Evolutionary conservation across 1,140 invertebrate species (phyloP), one percentile per base, ranked within the genome.

Genomic region (Pseudomyrmex flavicornis): DNA sequence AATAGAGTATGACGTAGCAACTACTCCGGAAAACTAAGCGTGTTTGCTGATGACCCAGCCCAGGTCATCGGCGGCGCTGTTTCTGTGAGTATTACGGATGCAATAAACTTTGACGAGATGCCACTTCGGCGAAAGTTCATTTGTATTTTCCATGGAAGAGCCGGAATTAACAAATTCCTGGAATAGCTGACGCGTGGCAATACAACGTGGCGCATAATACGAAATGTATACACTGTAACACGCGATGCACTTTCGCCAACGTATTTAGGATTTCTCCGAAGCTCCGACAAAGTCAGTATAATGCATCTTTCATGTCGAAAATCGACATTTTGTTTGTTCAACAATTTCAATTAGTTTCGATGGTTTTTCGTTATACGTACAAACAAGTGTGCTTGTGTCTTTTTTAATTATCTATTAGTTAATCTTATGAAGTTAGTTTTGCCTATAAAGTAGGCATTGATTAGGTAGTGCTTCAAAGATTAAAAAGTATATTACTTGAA

Each of bases 191-290:
- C 76, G 20, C 66, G 76, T 56, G 44, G 76, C 65, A 68, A 68
- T 54, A 69, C 75, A 77, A 35, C 66, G 15, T 35, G 54, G 76
- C 76, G 66, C 76, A 80, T 72, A 80, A 80, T 80, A 80, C 76
- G 54, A 80, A 72, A 70, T 20, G 20, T 70, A 35, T 35, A 59
- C 20, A 59, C 48, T 58, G 65, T 59, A 72, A 72, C 76, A 80
- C 76, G 76, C 76, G 54, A 80, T 80, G 76, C 66, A 80, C 66
- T 80, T 80, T 61, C 35, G 35, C 52, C 54, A 72, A 59, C 66
- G 76, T 72, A 70, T 79, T 79, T 79, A 80, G 76, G n/a, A 72
- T 80, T 80, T 80, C 76, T 26, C 54, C 54, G 76, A 80, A 80
- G 13, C 66, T 8, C 20, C 20, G 44, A 17, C 52, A 48, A 59